Conservation (phyloP, 1,140 invertebrate species). For the Mylabris phalerata region DNA sequence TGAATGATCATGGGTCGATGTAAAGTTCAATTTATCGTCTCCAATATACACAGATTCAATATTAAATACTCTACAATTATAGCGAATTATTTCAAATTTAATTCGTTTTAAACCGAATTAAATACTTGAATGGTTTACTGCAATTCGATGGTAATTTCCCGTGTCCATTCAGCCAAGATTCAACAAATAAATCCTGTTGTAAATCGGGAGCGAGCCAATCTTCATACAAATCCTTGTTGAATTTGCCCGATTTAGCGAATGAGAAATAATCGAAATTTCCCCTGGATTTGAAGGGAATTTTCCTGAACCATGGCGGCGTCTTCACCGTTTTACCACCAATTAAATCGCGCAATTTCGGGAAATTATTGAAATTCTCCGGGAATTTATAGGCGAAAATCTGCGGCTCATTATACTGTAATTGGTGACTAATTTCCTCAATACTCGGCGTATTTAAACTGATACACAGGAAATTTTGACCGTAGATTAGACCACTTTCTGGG, state of each 20-base stretch:
- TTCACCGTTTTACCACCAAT: slow-evolving; percentile 54
- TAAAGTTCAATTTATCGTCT: slow-evolving; percentile 54
- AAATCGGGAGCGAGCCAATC: slow-evolving; percentile 70
- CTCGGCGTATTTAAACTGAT: slow-evolving; percentile 59
- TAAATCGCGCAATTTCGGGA: slow-evolving; percentile 55
- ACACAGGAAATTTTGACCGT: slow-evolving; percentile 86
- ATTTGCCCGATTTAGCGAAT: slow-evolving; percentile 73
- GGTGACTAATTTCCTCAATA: slow-evolving; percentile 63
- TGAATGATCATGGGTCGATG: slow-evolving; percentile 77
- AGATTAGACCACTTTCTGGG: slow-evolving; percentile 61
- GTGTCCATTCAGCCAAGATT: slow-evolving; percentile 83
- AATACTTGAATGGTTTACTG: slow-evolving; percentile 47
- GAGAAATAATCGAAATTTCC: slow-evolving; percentile 56
- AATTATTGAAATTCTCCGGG: slow-evolving; percentile 45
- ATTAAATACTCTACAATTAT: slow-evolving; percentile 58
- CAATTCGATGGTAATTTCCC: slow-evolving; percentile 66
- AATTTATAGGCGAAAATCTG: slow-evolving; percentile 56
- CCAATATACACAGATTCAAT: slow-evolving; percentile 53
- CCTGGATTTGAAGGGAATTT: slow-evolving; percentile 51
- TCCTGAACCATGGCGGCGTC: slow-evolving; percentile 55
- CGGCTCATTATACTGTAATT: slow-evolving; percentile 72
- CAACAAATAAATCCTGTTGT: slow-evolving; percentile 63
- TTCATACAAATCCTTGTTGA: slow-evolving; percentile 78
- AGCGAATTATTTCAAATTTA: slow-evolving; percentile 2
- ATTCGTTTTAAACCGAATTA: slow-evolving; percentile 2